phyloP scores from a whole-genome alignment of 2,113 vertebrate genomes.

The Tonatia bakeri region DNA sequence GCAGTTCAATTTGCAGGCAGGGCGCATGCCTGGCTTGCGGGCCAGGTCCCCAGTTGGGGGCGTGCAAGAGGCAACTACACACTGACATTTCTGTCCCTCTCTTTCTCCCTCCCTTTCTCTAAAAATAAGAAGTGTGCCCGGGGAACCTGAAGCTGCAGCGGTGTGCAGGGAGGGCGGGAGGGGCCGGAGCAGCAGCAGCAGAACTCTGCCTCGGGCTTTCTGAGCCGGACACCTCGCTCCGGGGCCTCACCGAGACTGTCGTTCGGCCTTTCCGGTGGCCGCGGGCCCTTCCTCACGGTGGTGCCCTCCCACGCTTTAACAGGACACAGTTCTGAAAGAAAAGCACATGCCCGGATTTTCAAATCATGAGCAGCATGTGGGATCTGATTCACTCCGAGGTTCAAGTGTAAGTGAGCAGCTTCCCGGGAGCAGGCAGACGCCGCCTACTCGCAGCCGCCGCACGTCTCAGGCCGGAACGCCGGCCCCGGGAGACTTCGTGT shows the following conservation, averaged over 20 bases:
- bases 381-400: neutral
- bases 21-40: too few relatives aligned
- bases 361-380: neutral
- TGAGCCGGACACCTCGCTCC: neutral
- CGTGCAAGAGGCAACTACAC: too few relatives aligned
- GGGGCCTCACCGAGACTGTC: neutral
- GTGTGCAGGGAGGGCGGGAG: neutral
- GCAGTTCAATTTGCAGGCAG: too few relatives aligned
- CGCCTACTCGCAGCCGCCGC: neutral
- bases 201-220: neutral
- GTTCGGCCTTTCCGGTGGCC: neutral
- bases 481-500: neutral
- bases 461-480: accelerated
- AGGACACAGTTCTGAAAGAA: neutral
- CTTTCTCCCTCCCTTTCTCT: too few relatives aligned
- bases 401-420: neutral
- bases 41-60: too few relatives aligned
- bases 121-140: neutral
- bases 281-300: neutral
- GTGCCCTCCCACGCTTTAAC: neutral
- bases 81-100: too few relatives aligned
- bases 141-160: neutral
- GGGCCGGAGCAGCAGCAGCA: too few relatives aligned
- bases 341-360: neutral
- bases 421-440: accelerated